Conservation (phyloP, 2,113 vertebrate genomes). For the Daubentonia madagascariensis region DNA sequence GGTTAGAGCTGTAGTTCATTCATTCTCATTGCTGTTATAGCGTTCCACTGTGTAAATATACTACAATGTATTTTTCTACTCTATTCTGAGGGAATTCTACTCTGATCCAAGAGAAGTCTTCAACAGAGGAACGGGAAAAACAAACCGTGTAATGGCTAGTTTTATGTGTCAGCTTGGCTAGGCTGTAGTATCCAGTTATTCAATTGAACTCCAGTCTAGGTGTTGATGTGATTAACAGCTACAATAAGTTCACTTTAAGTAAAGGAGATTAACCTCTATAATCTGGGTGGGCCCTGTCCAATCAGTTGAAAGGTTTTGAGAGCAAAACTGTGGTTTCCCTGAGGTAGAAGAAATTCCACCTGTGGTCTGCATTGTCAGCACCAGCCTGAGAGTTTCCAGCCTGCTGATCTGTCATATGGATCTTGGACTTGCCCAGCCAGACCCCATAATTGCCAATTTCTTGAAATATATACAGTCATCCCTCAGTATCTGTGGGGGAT, state of each 20-base stretch:
- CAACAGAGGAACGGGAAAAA: neutral
- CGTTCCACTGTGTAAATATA: neutral
- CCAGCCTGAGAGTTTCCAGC: neutral
- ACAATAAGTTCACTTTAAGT: neutral
- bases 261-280: neutral
- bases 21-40: neutral
- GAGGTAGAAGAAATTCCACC: neutral
- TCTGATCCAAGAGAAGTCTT: neutral
- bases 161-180: neutral
- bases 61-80: neutral
- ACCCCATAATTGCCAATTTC: neutral
- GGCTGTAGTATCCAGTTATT: neutral
- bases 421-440: neutral
- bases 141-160: neutral
- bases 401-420: neutral
- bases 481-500: neutral
- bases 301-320: neutral
- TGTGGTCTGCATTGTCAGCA: neutral
- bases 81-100: neutral
- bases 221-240: neutral
- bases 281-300: neutral
- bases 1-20: neutral
- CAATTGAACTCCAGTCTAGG: neutral
- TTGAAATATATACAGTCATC: neutral
- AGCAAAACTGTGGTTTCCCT: neutral